Conservation (phyloP, 2,888 invertebrate genomes). For the Microplitis manilae region DNA sequence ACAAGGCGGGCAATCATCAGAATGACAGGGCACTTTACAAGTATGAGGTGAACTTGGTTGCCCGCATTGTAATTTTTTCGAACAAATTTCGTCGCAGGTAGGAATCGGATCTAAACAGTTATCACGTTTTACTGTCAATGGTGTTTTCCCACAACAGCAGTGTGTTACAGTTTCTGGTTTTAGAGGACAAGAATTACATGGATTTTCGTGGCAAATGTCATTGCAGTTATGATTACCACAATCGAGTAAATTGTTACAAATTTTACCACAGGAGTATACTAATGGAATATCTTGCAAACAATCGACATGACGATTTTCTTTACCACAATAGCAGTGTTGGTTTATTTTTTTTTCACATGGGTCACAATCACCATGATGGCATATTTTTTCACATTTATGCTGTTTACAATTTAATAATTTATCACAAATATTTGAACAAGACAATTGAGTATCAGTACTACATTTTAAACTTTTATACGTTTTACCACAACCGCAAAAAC, state of each 20-base stretch:
- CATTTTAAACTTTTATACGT: conserved; percentile 81
- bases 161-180: conserved; percentile 77
- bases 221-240: conserved; percentile 83
- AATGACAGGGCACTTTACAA: conserved; percentile 80
- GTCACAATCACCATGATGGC: conserved; percentile 86
- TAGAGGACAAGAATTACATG: conserved; percentile 78
- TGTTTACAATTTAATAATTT: conserved; percentile 83
- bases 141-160: conserved; percentile 85
- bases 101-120: conserved; percentile 88
- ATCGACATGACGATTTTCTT: conserved; percentile 75
- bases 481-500: conserved; percentile 85
- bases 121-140: conserved; percentile 74
- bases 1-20: conserved; percentile 85
- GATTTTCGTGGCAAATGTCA: conserved; percentile 79
- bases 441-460: conserved; percentile 79
- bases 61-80: conserved; percentile 69
- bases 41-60: conserved; percentile 75
- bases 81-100: conserved; percentile 80
- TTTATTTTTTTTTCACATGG: conserved; percentile 79
- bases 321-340: conserved; percentile 84
- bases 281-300: conserved; percentile 76
- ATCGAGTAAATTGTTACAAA: conserved; percentile 76
- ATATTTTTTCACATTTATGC: conserved; percentile 82
- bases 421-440: conserved; percentile 83
- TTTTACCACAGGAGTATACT: conserved; percentile 77